Evolutionary conservation across 2,113 vertebrate genomes (phyloP).

Genomic region (Struthio camelus): DNA sequence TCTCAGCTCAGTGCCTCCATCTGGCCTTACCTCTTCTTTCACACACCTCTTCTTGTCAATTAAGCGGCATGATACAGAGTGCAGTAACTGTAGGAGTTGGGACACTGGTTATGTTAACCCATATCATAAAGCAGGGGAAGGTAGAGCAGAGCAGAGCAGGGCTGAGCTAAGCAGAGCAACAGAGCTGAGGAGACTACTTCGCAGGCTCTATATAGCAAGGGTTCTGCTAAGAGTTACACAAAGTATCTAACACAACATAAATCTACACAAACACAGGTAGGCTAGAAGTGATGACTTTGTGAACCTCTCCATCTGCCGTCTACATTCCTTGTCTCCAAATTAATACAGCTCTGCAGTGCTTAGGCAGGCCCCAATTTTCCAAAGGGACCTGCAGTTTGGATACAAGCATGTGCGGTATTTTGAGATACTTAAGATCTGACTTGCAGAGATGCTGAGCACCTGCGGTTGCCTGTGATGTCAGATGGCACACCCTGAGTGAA

Average conservation of each 20-base stretch:
- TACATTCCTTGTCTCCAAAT: neutral
- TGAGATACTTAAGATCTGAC: neutral
- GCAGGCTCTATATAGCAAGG: neutral
- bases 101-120: neutral
- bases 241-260: neutral
- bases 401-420: neutral
- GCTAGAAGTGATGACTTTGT: neutral
- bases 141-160: neutral
- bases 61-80: neutral
- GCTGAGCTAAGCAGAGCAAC: neutral
- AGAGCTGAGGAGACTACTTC: neutral
- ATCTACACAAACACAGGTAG: neutral
- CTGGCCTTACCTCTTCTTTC: neutral
- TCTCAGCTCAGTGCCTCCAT: neutral
- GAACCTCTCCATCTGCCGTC: conserved; percentile 9
- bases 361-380: neutral
- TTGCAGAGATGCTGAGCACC: neutral
- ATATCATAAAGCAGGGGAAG: neutral
- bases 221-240: neutral
- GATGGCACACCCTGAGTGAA: neutral
- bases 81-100: neutral
- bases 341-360: neutral
- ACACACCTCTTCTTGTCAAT: neutral
- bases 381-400: neutral
- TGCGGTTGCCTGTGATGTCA: neutral